phyloP scores from a whole-genome alignment of 2,888 invertebrate species.

The Leucoptera coffeella region DNA sequence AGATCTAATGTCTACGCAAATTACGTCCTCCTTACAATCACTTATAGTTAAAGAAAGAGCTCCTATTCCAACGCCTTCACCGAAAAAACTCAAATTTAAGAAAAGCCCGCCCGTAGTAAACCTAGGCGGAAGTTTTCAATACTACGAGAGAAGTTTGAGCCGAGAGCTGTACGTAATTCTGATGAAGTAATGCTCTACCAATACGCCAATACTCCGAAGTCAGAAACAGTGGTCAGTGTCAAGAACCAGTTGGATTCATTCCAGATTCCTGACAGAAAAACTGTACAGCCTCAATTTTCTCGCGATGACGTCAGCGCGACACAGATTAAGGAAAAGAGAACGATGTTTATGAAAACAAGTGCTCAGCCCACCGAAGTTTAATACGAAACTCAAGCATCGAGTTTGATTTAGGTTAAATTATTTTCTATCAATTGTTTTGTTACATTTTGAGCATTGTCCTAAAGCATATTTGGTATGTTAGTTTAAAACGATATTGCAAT shows the following conservation, averaged over 20 bases:
- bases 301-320: too few relatives aligned
- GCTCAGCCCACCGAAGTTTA: slow-evolving; percentile 50
- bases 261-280: too few relatives aligned
- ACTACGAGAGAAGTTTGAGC: slow-evolving; percentile 53
- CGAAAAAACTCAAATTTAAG: slow-evolving; percentile 27
- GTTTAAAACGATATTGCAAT: too few relatives aligned
- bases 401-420: slow-evolving; percentile 7
- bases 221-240: slow-evolving; percentile 18
- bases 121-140: slow-evolving; percentile 55
- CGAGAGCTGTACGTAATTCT: slow-evolving; percentile 34
- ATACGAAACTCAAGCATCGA: slow-evolving; percentile 35
- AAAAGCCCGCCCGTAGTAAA: slow-evolving; percentile 26
- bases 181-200: slow-evolving; percentile 41
- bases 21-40: slow-evolving; percentile 36
- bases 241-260: slow-evolving; percentile 20
- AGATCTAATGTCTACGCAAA: slow-evolving; percentile 25
- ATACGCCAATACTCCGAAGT: slow-evolving; percentile 18
- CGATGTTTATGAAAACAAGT: slow-evolving; percentile 54
- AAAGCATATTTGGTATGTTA: too few relatives aligned
- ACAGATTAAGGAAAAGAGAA: slow-evolving; percentile 45
- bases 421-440: background rate
- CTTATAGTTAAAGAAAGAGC: slow-evolving; percentile 43
- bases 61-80: slow-evolving; percentile 13
- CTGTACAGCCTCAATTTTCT: too few relatives aligned
- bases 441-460: too few relatives aligned